phyloP scores from a whole-genome alignment of 2,113 vertebrate genomes.

The Xyrauchen texanus region DNA sequence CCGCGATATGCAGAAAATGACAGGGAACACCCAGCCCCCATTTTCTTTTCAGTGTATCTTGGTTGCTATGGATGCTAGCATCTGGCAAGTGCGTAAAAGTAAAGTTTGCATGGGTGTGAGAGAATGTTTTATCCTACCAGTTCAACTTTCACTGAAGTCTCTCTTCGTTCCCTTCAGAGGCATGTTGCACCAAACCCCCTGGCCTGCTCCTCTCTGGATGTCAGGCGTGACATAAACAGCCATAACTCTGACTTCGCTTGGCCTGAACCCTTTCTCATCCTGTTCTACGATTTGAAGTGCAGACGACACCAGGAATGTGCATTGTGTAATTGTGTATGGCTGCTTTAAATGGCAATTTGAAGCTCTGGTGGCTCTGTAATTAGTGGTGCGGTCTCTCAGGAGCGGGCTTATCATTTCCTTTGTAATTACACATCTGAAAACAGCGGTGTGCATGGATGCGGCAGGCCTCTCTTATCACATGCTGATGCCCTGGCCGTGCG shows the following conservation, averaged over 20 bases:
- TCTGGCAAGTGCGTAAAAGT: too few species aligned
- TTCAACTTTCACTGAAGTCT: not conserved
- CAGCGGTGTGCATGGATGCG: constrained; percentile 15
- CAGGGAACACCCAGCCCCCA: too few species aligned
- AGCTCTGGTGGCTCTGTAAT: constrained; percentile 78
- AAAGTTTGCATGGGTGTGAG: too few species aligned
- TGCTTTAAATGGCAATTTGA: constrained; percentile 80
- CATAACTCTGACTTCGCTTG: constrained; percentile 16
- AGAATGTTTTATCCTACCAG: not conserved
- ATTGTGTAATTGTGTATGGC: constrained; percentile 75
- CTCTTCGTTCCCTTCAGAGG: not conserved
- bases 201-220: constrained; percentile 16
- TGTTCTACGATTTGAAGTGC: constrained; percentile 7
- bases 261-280: not conserved
- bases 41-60: too few species aligned
- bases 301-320: constrained; percentile 68
- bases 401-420: constrained; percentile 72
- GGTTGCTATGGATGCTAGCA: too few species aligned
- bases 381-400: constrained; percentile 73
- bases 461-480: constrained; percentile 51
- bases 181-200: not conserved
- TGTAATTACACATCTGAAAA: constrained; percentile 76
- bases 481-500: not conserved
- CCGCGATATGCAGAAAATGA: too few species aligned
- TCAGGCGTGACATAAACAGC: constrained; percentile 26